Conservation (phyloP, 2,888 invertebrate species). For the Odontothrips loti region DNA sequence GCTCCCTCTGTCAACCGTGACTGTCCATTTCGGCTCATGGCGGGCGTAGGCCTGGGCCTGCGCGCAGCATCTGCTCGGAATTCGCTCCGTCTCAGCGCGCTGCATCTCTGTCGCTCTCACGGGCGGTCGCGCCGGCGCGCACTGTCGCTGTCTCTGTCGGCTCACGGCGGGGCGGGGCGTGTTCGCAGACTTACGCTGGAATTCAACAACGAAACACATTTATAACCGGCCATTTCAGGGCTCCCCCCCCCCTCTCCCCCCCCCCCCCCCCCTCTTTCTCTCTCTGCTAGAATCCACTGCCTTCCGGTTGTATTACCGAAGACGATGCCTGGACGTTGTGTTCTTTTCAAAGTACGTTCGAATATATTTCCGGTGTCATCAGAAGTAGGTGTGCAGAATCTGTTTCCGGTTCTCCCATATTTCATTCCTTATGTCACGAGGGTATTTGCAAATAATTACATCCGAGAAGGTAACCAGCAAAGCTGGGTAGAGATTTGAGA, state of each 20-base stretch:
- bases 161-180: not conserved
- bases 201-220: slow-evolving; percentile 18
- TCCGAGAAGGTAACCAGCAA: too few species aligned
- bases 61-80: too few species aligned
- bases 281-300: not conserved
- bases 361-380: too few species aligned
- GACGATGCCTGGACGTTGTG: too few species aligned
- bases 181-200: slow-evolving; percentile 16
- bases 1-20: not conserved
- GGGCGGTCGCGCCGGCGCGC: not conserved
- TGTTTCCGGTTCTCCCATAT: too few species aligned
- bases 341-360: too few species aligned
- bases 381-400: too few species aligned
- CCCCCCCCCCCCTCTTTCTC: not conserved
- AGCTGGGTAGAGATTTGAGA: too few species aligned
- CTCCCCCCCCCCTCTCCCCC: not conserved
- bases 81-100: not conserved
- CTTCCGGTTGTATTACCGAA: too few species aligned
- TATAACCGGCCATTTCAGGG: slow-evolving; percentile 14
- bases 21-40: not conserved
- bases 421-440: too few species aligned
- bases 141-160: not conserved
- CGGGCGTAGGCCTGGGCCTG: not conserved
- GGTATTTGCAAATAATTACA: too few species aligned
- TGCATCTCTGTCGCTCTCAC: not conserved